These are phyloP conservation scores for Hesperophylax magnus DNA, from an alignment of 1,140 invertebrate genomes.

Conservation along the genomic window DNA sequence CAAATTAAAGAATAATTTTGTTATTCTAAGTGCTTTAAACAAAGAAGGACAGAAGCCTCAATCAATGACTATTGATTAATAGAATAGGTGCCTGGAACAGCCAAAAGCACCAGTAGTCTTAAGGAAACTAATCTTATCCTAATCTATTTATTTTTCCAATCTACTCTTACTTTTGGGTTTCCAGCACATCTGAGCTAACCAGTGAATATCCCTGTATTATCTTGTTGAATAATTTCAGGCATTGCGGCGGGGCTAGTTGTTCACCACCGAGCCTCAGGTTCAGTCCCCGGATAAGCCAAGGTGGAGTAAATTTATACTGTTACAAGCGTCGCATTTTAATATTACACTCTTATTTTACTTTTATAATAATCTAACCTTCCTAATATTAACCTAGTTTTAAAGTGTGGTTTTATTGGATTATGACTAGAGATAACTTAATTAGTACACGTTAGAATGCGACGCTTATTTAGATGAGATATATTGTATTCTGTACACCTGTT, in stretches of 20 bases:
- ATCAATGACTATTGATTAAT: no score
- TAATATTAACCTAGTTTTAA: no score
- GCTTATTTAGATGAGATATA: slow-evolving; percentile 14
- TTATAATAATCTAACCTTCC: background rate
- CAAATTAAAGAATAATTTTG: background rate
- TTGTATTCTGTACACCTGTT: slow-evolving; percentile 9
- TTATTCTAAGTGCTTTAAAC: no score
- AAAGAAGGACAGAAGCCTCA: no score
- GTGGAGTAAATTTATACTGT: slow-evolving; percentile 51
- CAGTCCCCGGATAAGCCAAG: slow-evolving; percentile 32
- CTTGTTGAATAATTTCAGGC: slow-evolving; percentile 31
- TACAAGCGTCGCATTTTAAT: slow-evolving; percentile 43
- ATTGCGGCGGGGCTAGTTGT: background rate
- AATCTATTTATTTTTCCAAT: background rate
- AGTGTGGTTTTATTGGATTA: background rate
- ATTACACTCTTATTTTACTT: background rate
- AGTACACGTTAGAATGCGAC: slow-evolving; percentile 17
- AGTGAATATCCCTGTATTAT: slow-evolving; percentile 20
- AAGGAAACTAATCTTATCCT: background rate
- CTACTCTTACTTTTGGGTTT: background rate
- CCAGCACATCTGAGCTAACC: background rate
- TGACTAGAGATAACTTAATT: background rate
- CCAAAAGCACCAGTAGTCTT: background rate
- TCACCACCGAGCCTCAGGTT: slow-evolving; percentile 6
- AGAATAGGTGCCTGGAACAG: background rate